Evolutionary conservation across 1,140 invertebrate genomes (phyloP).

Genomic region (Drosophila nigromelanica): DNA sequence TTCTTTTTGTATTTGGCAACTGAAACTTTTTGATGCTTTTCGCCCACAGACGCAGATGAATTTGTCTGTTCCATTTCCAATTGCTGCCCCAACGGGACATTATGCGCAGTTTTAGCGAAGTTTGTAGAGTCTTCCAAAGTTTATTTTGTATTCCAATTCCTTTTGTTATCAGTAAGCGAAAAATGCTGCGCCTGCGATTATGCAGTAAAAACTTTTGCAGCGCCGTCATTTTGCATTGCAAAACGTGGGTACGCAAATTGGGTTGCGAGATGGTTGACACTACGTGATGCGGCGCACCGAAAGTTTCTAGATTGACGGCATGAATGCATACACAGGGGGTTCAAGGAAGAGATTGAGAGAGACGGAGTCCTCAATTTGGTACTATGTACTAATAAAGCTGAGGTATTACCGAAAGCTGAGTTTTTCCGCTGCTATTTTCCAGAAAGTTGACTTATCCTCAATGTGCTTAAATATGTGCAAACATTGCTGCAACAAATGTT

Average conservation of each 20-base stretch:
- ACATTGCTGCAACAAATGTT: constrained; percentile 72
- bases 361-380: constrained; percentile 1
- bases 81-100: constrained; percentile 50
- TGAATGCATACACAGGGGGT: constrained; percentile 30
- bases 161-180: constrained; percentile 55
- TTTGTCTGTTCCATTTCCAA: constrained; percentile 56
- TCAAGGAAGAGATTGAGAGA: not conserved
- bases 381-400: constrained; percentile 14
- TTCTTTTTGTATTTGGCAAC: constrained; percentile 76
- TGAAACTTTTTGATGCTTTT: constrained; percentile 64
- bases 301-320: constrained; percentile 55
- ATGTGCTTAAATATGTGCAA: constrained; percentile 79
- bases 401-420: constrained; percentile 48
- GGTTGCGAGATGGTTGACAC: constrained; percentile 54
- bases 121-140: constrained; percentile 45
- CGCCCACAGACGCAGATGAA: constrained; percentile 74
- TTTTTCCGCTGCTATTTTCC: constrained; percentile 60
- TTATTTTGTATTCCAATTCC: constrained; percentile 34
- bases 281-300: constrained; percentile 21
- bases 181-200: constrained; percentile 80
- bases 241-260: constrained; percentile 76
- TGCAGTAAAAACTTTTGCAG: constrained; percentile 75
- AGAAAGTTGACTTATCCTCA: constrained; percentile 72
- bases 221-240: constrained; percentile 74
- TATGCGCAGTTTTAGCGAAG: constrained; percentile 70